Evolutionary conservation across 2,113 vertebrate species (phyloP).

Genomic region (Anhinga anhinga): DNA sequence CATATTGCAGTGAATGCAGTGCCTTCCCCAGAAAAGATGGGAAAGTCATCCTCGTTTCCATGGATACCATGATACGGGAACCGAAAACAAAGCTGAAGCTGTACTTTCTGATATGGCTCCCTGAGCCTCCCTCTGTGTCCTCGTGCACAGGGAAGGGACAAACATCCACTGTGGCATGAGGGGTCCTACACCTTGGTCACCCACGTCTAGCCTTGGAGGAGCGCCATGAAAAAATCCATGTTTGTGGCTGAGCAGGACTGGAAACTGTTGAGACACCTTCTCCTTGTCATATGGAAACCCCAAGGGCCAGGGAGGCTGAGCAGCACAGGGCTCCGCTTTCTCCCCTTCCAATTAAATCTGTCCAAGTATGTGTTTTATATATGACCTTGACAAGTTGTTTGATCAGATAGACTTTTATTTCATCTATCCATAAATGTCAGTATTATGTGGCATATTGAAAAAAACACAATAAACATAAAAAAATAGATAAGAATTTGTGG

Average conservation of each 20-base stretch:
- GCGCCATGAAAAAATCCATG: not conserved
- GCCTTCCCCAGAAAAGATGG: not conserved
- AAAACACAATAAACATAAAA: not conserved
- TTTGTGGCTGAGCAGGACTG: not conserved
- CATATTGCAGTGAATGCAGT: not conserved
- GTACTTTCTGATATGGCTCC: not conserved
- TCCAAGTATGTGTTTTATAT: not conserved
- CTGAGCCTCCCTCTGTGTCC: not conserved
- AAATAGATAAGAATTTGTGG: not conserved
- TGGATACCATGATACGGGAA: constrained; percentile 3
- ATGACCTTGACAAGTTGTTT: not conserved
- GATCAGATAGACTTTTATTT: not conserved
- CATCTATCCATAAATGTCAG: not conserved
- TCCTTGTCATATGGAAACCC: not conserved
- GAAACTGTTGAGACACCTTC: not conserved
- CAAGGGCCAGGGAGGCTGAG: not conserved
- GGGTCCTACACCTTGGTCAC: fast-evolving
- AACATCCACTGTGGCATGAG: not conserved
- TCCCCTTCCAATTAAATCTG: not conserved
- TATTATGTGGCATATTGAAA: not conserved
- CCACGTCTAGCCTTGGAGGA: too few species aligned
- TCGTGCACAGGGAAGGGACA: not conserved
- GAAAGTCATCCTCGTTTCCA: constrained; percentile 22
- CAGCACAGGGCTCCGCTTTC: not conserved
- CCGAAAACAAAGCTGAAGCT: not conserved